Base-by-base conservation (phyloP, 1,140 invertebrate genomes). In the Philopotamus ludificatus region DNA sequence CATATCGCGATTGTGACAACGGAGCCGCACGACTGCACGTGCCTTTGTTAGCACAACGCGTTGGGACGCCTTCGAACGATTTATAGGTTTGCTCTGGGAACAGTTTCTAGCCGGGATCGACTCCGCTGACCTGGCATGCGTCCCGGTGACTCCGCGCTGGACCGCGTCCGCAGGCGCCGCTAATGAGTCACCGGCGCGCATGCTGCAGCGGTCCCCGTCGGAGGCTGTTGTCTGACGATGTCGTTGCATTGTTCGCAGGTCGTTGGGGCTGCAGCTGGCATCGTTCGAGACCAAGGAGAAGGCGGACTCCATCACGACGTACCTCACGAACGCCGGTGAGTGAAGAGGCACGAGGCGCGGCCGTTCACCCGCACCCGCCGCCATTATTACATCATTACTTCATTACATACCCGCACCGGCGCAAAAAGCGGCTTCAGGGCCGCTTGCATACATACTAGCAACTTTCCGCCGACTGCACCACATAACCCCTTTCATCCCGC, bases 261-360 rank as follows among this genome's bases (percentile, higher is more conserved):
- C 90, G 23, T 78, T 93, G 72, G 92, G 91, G 21, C 79, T 94
- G 66, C 91, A 94, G 72, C 79, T 94, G 70, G 87, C 88, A 18
- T 92, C 89, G 15, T 91, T 93, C 72, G 90, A 92, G 75, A 91
- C 89, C 0, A 87, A 88, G 74, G 91, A 94, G 77, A 93, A 94
- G 76, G 88, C 90, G 2, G 88, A 92, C 72, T 87, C 88, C 42
- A 89, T 94, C 80, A 88, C 87, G 53, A 87, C 88, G 61, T 93
- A 92, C 74, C 78, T 94, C 26, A 88, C 83, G 68, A 90, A 91
- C 77, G 91, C 90, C 74, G 88, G 87, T 84, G 72, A 76, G 73
- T 68, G 47, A 28, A 16, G 41, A 54, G 26, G 16, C 61, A 63
- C 61, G 61, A 53, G 61, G 63, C 53, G 21, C 25, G 67, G 63